A percentile compares a stretch with the other conserved stretches of the same genome.
These are phyloP conservation scores for Stichopus horrens DNA, from an alignment of 53 echinoderm and acorn worm species.

Conservation along the genomic window DNA sequence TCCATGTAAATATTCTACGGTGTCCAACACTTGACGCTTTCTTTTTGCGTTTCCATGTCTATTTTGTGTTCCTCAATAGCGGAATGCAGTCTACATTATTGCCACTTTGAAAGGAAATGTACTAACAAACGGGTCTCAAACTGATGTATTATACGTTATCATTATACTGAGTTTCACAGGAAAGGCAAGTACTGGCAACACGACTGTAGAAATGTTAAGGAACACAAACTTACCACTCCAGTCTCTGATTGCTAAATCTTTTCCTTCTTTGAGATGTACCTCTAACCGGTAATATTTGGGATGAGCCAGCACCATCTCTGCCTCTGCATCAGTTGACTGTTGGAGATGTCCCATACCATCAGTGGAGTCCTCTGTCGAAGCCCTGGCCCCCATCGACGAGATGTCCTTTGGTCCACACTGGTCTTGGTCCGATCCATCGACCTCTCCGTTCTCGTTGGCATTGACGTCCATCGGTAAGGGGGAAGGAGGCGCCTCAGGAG, in stretches of 20 bases:
- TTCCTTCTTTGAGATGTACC: constrained; percentile 83
- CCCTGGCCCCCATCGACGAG: background rate
- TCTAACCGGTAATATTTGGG: constrained; percentile 81
- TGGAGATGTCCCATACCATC: constrained; percentile 46
- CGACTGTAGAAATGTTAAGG: background rate
- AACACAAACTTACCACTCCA: constrained; percentile 82
- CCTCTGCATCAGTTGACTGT: constrained; percentile 41
- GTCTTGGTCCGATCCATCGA: constrained; percentile 43
- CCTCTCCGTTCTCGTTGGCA: constrained; percentile 24
- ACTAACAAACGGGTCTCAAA: no score
- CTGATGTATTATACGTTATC: no score
- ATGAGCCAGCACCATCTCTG: constrained; percentile 50
- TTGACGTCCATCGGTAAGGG: constrained; percentile 38
- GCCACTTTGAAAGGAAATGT: no score
- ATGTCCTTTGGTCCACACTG: background rate
- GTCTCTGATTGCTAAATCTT: constrained; percentile 88
- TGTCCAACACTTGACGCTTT: no score
- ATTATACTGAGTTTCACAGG: background rate
- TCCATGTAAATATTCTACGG: no score
- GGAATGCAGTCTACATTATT: no score
- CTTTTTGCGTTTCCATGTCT: no score
- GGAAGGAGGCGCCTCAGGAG: constrained; percentile 7
- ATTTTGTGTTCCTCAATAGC: no score
- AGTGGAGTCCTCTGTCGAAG: constrained; percentile 27
- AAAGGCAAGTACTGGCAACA: background rate